Conservation (phyloP, 1,140 invertebrate species). For the Batillaria attramentaria region DNA sequence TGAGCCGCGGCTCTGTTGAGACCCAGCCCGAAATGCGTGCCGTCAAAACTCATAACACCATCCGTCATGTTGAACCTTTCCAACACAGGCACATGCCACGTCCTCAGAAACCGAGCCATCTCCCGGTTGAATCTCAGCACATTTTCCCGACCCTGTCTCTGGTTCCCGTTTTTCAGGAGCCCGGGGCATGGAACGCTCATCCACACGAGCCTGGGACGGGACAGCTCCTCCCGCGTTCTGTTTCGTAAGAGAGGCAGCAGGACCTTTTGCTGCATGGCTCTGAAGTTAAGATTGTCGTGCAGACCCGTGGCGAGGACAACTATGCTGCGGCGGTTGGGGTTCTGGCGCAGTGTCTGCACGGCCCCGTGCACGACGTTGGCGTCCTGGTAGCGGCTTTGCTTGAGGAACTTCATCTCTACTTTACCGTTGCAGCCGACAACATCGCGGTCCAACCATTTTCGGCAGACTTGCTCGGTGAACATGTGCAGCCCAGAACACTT, state of each 20-base stretch:
- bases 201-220: neutral
- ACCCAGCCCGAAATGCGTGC: slow-evolving; percentile 29
- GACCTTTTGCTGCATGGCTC: neutral
- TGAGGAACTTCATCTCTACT: neutral
- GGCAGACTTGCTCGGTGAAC: slow-evolving; percentile 1
- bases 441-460: neutral
- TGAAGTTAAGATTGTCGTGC: neutral
- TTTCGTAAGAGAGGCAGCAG: neutral
- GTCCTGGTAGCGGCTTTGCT: no score
- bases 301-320: neutral
- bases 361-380: neutral
- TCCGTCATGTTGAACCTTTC: slow-evolving; percentile 30
- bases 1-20: slow-evolving; percentile 30
- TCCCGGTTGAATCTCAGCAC: slow-evolving; percentile 6
- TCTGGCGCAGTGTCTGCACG: neutral
- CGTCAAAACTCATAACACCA: slow-evolving; percentile 33
- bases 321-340: neutral
- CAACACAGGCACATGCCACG: slow-evolving; percentile 22
- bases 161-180: no score
- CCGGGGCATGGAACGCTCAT: neutral
- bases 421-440: neutral
- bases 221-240: neutral
- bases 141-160: neutral
- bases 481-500: neutral
- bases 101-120: neutral